Percentiles rank a stretch among this genome's conserved stretches.
These are phyloP conservation scores for Drosophila trapezifrons DNA, from an alignment of 1,140 invertebrate genomes.

Conservation along the genomic window DNA sequence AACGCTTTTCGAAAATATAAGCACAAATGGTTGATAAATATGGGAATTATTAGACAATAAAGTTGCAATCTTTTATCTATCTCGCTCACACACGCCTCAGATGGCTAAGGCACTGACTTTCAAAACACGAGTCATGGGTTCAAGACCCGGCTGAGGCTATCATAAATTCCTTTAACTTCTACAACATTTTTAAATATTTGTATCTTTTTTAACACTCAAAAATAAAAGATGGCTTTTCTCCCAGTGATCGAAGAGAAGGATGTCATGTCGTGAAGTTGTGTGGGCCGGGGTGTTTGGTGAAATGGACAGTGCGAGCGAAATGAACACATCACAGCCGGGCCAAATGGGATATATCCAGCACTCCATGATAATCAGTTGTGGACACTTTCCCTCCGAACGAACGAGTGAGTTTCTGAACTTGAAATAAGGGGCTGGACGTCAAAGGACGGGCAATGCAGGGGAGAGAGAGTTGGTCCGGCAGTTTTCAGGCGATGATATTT, in stretches of 20 bases:
- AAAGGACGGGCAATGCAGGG: background rate
- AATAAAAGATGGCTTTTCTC: background rate
- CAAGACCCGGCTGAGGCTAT: no score
- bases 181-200: no score
- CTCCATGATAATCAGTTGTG: slow-evolving; percentile 58
- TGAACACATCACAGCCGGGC: slow-evolving; percentile 51
- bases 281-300: background rate
- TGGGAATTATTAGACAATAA: no score
- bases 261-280: slow-evolving; percentile 10
- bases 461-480: slow-evolving; percentile 22
- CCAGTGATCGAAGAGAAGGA: slow-evolving; percentile 1
- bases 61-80: no score
- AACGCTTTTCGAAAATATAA: no score
- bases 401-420: slow-evolving; percentile 11
- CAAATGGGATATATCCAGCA: slow-evolving; percentile 49
- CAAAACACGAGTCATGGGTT: no score
- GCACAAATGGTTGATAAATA: no score
- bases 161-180: no score
- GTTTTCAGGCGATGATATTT: slow-evolving; percentile 40
- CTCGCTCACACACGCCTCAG: no score
- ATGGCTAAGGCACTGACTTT: no score
- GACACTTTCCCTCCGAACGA: slow-evolving; percentile 35
- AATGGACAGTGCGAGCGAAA: slow-evolving; percentile 19
- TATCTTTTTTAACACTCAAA: background rate
- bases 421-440: background rate